Evolutionary conservation across 2,888 invertebrate species (phyloP).

Genomic region (Liopterus haemorrhoidalis): DNA sequence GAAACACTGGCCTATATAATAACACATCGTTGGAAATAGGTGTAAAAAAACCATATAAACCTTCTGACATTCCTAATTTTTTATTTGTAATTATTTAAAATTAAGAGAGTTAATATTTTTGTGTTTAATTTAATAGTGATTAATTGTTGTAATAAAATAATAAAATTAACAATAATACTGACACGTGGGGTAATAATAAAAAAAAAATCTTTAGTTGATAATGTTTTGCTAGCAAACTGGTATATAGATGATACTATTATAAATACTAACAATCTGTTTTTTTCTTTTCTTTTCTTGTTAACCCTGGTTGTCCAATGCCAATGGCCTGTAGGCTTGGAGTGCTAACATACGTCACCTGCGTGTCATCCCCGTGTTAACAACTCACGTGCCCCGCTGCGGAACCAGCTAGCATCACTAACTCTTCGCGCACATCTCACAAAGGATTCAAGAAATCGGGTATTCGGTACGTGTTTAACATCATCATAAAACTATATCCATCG

Average conservation of each 20-base stretch:
- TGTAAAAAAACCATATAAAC: no score
- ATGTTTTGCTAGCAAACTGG: constrained; percentile 4
- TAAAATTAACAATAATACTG: constrained; percentile 15
- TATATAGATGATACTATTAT: constrained; percentile 13
- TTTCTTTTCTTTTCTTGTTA: constrained; percentile 48
- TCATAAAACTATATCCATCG: no score
- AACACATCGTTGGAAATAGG: no score
- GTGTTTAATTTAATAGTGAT: no score
- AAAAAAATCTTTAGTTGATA: constrained; percentile 6
- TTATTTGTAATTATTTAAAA: no score
- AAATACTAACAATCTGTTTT: constrained; percentile 46
- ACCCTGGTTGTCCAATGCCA: constrained; percentile 40
- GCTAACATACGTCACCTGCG: constrained; percentile 54
- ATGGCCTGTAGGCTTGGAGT: constrained; percentile 63
- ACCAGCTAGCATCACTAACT: constrained; percentile 45
- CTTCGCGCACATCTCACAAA: no score
- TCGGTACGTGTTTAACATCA: no score
- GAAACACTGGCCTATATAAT: no score
- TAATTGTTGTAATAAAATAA: no score
- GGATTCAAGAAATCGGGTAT: no score
- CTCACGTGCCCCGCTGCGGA: constrained; percentile 43
- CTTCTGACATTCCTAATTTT: no score
- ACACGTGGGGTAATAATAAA: constrained; percentile 18
- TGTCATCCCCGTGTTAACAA: constrained; percentile 40
- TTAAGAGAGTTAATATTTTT: no score